Conservation (phyloP, 2,888 invertebrate species). For the Chouioia cunea region DNA sequence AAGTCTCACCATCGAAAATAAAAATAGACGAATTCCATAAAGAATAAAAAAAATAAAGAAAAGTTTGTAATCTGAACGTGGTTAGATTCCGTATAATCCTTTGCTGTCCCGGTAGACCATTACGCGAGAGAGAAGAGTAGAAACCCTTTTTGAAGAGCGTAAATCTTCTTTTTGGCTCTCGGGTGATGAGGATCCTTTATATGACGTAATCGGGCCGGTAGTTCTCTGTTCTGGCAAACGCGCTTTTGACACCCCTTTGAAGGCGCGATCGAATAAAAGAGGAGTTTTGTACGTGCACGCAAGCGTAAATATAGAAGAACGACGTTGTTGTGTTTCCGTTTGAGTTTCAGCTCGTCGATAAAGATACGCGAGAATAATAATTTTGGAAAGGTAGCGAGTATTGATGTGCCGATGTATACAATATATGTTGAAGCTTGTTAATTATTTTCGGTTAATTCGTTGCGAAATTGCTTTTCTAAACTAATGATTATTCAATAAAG, state of each 20-base stretch:
- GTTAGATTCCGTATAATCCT: conserved; percentile 30
- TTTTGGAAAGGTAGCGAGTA: background rate
- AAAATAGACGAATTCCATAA: too few relatives aligned
- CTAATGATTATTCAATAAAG: too few relatives aligned
- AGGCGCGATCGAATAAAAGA: conserved; percentile 17
- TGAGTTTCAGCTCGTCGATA: background rate
- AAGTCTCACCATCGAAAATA: too few relatives aligned
- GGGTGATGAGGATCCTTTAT: conserved; percentile 40
- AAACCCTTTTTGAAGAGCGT: conserved; percentile 34
- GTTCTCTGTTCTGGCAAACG: conserved; percentile 42
- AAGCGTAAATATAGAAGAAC: background rate
- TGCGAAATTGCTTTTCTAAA: too few relatives aligned
- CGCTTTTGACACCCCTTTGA: conserved; percentile 51
- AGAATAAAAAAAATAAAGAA: too few relatives aligned
- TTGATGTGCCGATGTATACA: background rate
- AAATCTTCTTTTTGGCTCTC: conserved; percentile 34
- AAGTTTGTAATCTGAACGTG: conserved; percentile 3
- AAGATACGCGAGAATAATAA: background rate
- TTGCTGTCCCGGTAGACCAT: conserved; percentile 28
- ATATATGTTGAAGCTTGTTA: background rate
- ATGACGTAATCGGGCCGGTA: conserved; percentile 53
- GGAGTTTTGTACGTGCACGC: background rate
- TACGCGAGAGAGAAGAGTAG: background rate
- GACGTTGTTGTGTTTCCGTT: background rate
- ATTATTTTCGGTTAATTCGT: conserved; percentile 1